Evolutionary conservation across 2,888 invertebrate genomes (phyloP).

Genomic region (Drosophila seclusa): DNA sequence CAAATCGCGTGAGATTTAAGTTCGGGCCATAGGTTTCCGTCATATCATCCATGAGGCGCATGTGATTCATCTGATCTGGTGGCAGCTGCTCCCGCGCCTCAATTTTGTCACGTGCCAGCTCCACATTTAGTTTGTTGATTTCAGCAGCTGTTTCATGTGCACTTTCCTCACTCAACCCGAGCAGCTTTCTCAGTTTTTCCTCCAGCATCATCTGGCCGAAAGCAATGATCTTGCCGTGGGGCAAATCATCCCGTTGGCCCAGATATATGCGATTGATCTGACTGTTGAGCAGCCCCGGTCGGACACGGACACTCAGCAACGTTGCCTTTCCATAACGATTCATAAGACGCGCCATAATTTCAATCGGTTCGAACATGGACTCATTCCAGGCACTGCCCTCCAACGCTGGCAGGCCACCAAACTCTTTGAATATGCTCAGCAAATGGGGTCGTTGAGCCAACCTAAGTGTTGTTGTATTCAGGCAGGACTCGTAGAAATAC

Average conservation of each 20-base stretch:
- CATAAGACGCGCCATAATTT: conserved; percentile 71
- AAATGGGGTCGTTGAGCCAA: conserved; percentile 57
- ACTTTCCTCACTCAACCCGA: conserved; percentile 60
- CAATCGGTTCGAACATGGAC: conserved; percentile 75
- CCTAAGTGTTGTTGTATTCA: conserved; percentile 40
- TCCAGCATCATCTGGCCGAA: conserved; percentile 28
- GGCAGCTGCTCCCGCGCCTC: conserved; percentile 55
- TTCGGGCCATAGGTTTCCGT: conserved; percentile 64
- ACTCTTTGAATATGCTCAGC: conserved; percentile 68
- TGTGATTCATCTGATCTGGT: conserved; percentile 60
- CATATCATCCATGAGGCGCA: conserved; percentile 69
- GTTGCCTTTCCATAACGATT: conserved; percentile 76
- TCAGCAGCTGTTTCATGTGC: conserved; percentile 64
- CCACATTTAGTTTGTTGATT: conserved; percentile 60
- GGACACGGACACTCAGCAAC: conserved; percentile 70
- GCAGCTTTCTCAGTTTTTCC: conserved; percentile 53
- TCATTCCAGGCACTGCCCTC: conserved; percentile 76
- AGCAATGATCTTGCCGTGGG: conserved; percentile 32
- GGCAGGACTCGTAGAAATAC: conserved; percentile 83
- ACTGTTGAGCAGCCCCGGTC: conserved; percentile 69
- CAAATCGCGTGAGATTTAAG: conserved; percentile 76
- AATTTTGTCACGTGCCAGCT: conserved; percentile 57
- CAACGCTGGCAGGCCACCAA: conserved; percentile 82
- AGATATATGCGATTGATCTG: conserved; percentile 75
- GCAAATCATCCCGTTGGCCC: conserved; percentile 59